Base-by-base conservation (phyloP, 2,797 vertebrate genomes). In the Diplodus sargus region DNA sequence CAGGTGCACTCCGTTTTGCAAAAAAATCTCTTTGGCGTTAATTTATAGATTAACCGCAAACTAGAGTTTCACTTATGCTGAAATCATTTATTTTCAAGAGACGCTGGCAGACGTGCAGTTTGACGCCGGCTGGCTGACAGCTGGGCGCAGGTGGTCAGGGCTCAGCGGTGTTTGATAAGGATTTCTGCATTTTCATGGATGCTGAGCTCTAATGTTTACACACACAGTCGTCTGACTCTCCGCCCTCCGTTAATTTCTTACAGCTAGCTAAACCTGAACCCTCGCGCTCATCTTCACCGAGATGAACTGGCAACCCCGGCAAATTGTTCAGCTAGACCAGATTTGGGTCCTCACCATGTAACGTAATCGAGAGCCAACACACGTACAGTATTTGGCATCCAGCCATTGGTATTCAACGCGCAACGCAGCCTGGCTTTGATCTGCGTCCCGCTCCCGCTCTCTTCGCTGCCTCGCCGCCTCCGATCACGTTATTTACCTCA, bases 41-140 rank as follows among this genome's bases (percentile, higher is more conserved):
- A 90, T 90, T 91, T 91, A 93, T 86, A 90, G 81, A 90, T 89
- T 84, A 82, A 81, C 72, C 62, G 74, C 62, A 82, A 76, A 84
- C 45, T 74, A 74, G 76, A 87, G 84, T 69, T 85, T 82, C 83
- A 78, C 70, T 89, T 77, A 60, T 82, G 86, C 77, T 83, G 70
- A 84, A 89, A 90, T 88, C 17, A 74, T 90, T 90, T 86, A 30
- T 89, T 83, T 93, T 76, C 64, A 79, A 82, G 74, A 88, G 74
- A 59, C 6, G 47, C 73, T 85, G 85, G 86, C 86, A 79, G 67
- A 73, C 47, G 22, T 12, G 74, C 81, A 70, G 60, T 79, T 79
- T 17, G 45, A 81, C 2, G 69, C 58, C 56, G 58, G 82, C 83
- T 79, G 82, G 87, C 85, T 80, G 67, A 72, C 79, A 79, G 76